A percentile compares a stretch with the other conserved stretches of the same genome.
These are phyloP conservation scores for Pinna nobilis DNA, from an alignment of 1,140 invertebrate species.

Conservation along the genomic window DNA sequence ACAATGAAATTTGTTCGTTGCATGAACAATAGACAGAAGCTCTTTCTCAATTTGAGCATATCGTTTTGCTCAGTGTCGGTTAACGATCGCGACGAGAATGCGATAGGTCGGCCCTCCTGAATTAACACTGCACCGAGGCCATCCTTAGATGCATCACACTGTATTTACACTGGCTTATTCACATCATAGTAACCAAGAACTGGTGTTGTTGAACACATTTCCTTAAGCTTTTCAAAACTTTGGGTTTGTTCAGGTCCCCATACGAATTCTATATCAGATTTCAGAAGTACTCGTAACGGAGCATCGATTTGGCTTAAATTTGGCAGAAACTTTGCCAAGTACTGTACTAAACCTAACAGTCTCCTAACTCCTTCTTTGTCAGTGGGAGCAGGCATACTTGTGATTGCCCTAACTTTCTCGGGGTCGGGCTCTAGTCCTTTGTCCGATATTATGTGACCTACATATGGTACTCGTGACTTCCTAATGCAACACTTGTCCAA, in stretches of 20 bases:
- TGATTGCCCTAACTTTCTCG: background rate
- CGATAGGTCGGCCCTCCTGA: background rate
- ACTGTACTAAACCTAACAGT: background rate
- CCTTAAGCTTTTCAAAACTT: background rate
- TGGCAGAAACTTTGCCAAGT: background rate
- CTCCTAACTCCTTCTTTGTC: background rate
- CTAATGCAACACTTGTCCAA: slow-evolving; percentile 35
- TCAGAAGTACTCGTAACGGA: background rate
- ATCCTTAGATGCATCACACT: slow-evolving; percentile 6
- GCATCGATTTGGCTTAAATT: slow-evolving; percentile 31
- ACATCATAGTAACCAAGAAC: background rate
- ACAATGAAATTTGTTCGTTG: slow-evolving; percentile 71
- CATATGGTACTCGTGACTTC: background rate
- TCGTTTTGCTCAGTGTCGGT: slow-evolving; percentile 71
- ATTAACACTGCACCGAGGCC: slow-evolving; percentile 3
- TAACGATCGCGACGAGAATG: slow-evolving; percentile 2
- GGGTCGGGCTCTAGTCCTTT: slow-evolving; percentile 12
- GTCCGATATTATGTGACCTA: slow-evolving; percentile 17
- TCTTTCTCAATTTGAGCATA: slow-evolving; percentile 76
- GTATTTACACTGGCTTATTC: background rate
- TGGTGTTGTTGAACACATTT: background rate
- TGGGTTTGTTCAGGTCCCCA: background rate
- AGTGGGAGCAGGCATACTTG: background rate
- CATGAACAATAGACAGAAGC: slow-evolving; percentile 66
- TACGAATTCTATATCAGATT: background rate